phyloP scores from a whole-genome alignment of 2,888 invertebrate genomes.

The Drosophila ezoana region DNA sequence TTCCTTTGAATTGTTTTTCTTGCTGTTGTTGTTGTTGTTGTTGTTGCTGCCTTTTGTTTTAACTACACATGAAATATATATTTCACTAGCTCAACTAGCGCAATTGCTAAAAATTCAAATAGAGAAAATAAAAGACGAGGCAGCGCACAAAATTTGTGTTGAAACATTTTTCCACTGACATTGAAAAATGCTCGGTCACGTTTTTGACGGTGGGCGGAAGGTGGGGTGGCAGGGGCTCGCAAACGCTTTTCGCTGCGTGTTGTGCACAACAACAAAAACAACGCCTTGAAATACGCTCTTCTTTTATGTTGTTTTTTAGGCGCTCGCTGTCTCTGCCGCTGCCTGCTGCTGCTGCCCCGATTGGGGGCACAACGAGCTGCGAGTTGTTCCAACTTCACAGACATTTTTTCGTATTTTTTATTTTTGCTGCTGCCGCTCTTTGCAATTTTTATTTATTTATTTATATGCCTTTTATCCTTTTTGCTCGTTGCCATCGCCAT shows the following conservation, averaged over 20 bases:
- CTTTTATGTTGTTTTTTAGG: conserved; percentile 31
- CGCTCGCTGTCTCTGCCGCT: conserved; percentile 9
- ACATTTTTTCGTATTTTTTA: conserved; percentile 57
- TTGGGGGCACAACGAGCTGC: conserved; percentile 33
- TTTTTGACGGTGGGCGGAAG: conserved; percentile 64
- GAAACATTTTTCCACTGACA: conserved; percentile 83
- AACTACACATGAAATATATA: conserved; percentile 38
- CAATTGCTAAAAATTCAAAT: conserved; percentile 30
- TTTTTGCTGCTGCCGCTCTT: conserved; percentile 17
- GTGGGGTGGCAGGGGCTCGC: neutral
- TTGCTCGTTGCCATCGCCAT: conserved; percentile 47
- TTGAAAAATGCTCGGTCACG: conserved; percentile 85
- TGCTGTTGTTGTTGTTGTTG: conserved; percentile 8
- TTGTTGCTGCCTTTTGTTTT: conserved; percentile 21
- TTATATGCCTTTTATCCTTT: conserved; percentile 78
- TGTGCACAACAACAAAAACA: conserved; percentile 3
- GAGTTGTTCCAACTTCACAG: conserved; percentile 62
- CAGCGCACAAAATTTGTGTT: conserved; percentile 54
- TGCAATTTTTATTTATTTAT: conserved; percentile 80
- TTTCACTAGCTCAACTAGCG: conserved; percentile 48
- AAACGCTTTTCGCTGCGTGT: too few relatives aligned
- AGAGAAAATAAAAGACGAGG: conserved; percentile 25
- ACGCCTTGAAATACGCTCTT: conserved; percentile 8
- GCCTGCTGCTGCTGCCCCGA: conserved; percentile 32
- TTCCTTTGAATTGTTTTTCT: conserved; percentile 8